Percentiles rank a stretch among this genome's conserved stretches.
phyloP scores from a whole-genome alignment of 2,888 invertebrate species.

The Andrena haemorrhoa region DNA sequence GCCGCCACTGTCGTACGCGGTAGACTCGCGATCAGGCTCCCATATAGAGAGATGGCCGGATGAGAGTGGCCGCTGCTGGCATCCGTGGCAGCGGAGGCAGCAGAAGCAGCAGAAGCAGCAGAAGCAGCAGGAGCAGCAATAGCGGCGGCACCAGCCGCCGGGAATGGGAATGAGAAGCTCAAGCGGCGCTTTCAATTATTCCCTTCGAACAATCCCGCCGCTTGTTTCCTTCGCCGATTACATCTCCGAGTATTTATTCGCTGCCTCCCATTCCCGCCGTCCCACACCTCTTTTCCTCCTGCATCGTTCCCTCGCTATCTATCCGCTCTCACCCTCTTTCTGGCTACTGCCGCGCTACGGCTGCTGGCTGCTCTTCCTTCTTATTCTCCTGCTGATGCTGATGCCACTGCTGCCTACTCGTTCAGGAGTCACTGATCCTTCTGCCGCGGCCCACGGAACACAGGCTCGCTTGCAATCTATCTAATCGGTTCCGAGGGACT shows the following conservation, averaged over 20 bases:
- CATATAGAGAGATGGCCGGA: conserved; percentile 49
- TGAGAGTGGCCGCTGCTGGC: conserved; percentile 54
- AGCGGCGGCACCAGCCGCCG: conserved; percentile 70
- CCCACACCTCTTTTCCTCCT: conserved; percentile 67
- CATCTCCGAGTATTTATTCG: conserved; percentile 85
- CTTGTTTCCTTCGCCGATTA: conserved; percentile 85
- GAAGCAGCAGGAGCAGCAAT: conserved; percentile 65
- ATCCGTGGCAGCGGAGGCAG: conserved; percentile 39
- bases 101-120: conserved; percentile 38
- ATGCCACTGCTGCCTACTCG: conserved; percentile 58
- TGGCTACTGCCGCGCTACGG: conserved; percentile 28
- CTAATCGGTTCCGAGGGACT: conserved; percentile 54
- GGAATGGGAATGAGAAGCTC: conserved; percentile 84
- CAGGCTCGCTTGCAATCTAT: conserved; percentile 51
- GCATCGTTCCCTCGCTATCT: conserved; percentile 60
- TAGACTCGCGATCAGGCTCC: conserved; percentile 24
- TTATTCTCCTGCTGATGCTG: conserved; percentile 25
- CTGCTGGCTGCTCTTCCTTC: conserved; percentile 9
- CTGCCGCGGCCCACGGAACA: conserved; percentile 50
- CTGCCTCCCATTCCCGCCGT: conserved; percentile 69
- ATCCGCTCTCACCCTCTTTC: conserved; percentile 62
- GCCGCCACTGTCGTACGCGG: conserved; percentile 51
- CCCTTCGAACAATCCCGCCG: conserved; percentile 84
- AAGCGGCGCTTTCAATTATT: conserved; percentile 85
- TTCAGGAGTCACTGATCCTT: conserved; percentile 60